These are phyloP conservation scores for Taxidea taxus DNA, from an alignment of 2,113 vertebrate genomes.

Conservation along the genomic window DNA sequence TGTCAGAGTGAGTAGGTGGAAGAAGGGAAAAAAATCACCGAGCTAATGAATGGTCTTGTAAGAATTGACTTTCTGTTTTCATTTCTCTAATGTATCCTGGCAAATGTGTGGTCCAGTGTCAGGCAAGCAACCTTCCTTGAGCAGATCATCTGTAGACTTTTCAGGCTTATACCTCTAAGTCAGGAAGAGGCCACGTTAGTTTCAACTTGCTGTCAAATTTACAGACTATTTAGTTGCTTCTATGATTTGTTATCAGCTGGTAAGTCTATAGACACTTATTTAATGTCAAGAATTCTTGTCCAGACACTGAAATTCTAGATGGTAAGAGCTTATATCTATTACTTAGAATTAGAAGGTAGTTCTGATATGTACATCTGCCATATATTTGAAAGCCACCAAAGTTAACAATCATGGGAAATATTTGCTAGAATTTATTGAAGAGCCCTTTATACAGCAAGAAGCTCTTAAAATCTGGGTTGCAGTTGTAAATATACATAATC, in stretches of 20 bases:
- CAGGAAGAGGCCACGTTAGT: background rate
- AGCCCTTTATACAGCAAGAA: background rate
- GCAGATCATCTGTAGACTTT: background rate
- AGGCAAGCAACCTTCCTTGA: background rate
- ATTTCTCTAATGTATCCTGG: background rate
- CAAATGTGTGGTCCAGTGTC: background rate
- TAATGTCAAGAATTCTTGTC: background rate
- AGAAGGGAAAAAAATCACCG: background rate
- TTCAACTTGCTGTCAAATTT: conserved; percentile 1
- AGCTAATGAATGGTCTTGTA: background rate
- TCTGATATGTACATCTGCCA: background rate
- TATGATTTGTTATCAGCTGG: background rate
- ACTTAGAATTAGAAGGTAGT: background rate
- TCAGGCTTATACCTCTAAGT: background rate
- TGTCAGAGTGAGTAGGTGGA: background rate
- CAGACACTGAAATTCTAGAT: background rate
- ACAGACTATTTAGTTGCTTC: background rate
- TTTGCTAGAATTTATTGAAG: background rate
- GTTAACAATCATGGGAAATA: background rate
- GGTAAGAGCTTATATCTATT: background rate
- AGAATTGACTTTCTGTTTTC: background rate
- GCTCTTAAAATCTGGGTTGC: background rate
- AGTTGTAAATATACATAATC: background rate
- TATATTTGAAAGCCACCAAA: background rate
- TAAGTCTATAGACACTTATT: background rate